Base-by-base conservation (phyloP, 2,888 invertebrate species). In the Lordiphosa fenestrarum region DNA sequence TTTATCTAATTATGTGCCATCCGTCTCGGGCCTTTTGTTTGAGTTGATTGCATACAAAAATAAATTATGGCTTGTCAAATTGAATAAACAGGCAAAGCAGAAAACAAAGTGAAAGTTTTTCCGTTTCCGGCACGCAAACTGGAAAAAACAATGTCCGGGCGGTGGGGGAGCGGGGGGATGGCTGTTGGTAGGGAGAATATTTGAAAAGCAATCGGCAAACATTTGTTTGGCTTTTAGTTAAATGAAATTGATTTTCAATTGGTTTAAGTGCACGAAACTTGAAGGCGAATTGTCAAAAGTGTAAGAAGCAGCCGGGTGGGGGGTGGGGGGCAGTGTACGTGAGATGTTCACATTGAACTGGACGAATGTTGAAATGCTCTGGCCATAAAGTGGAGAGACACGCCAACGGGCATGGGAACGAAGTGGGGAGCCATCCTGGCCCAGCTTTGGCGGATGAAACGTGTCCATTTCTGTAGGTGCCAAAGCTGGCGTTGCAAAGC, bases 241-340 rank as follows among this genome's bases (percentile, higher is more conserved):
- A 77, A 78, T 78, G 64, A 76, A 78, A 77, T 80, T 69, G 73
- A 76, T 71, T 80, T 81, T 66, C 73, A 73, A 77, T 84, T 73
- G 77, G 53, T 66, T 78, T 69, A 75, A 77, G 76, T 77, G 83
- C 69, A 62, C 40, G n/a, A 21, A 30, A 30, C 30, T 30, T 9
- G 21, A 40, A n/a, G 21, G 40, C 21, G 40, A 19, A 30, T 30
- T 30, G 30, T 30, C 30, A 30, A 30, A 30, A 30, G 9, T 30
- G 30, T 23, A 23, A 23, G 23, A 23, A 23, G 1, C 23, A 23
- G 23, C 4, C 1, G 6, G 6, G 1, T 6, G 23, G 6, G 6
- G 5, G 5, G 6, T 6, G 23, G 36, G 23, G 2, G 41, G 47
- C 39, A 19, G 12, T 38, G 52, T 47, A 58, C 73, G 54, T 69